Conservation (phyloP, 2,888 invertebrate genomes). For the Microctonus brassicae region DNA sequence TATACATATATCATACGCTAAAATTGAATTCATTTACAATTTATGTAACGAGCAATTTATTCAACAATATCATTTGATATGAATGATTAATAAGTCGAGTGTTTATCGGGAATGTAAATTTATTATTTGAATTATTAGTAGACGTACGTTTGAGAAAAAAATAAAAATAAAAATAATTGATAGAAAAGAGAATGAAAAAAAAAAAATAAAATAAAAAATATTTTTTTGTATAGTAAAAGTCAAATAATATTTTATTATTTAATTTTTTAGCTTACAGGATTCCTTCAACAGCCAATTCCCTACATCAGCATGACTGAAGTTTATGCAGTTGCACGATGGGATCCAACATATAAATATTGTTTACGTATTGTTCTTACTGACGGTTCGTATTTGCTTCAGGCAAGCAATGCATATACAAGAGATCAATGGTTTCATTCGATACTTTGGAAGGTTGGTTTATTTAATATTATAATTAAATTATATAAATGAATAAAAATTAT, state of each 20-base stretch:
- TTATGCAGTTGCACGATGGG: constrained; percentile 83
- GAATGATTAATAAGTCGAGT: not conserved
- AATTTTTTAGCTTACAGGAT: constrained; percentile 74
- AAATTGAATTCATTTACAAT: not conserved
- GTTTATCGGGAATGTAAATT: not conserved
- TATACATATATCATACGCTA: not conserved
- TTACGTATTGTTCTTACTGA: constrained; percentile 82
- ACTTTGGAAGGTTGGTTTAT: constrained; percentile 78
- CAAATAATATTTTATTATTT: no score
- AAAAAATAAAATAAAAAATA: not conserved
- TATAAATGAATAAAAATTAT: not conserved
- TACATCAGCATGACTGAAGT: constrained; percentile 84
- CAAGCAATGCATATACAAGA: constrained; percentile 82
- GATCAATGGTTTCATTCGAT: constrained; percentile 88
- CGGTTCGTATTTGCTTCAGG: constrained; percentile 81
- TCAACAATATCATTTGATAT: not conserved
- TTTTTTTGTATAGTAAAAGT: no score
- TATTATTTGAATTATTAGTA: not conserved
- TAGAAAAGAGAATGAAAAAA: not conserved
- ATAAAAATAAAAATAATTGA: no score
- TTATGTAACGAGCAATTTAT: not conserved
- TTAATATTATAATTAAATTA: not conserved
- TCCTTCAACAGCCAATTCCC: constrained; percentile 77
- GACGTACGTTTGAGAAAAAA: no score
- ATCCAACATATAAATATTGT: constrained; percentile 84